Conservation (phyloP, 2,888 invertebrate species). For the Drosophila neotestacea region DNA sequence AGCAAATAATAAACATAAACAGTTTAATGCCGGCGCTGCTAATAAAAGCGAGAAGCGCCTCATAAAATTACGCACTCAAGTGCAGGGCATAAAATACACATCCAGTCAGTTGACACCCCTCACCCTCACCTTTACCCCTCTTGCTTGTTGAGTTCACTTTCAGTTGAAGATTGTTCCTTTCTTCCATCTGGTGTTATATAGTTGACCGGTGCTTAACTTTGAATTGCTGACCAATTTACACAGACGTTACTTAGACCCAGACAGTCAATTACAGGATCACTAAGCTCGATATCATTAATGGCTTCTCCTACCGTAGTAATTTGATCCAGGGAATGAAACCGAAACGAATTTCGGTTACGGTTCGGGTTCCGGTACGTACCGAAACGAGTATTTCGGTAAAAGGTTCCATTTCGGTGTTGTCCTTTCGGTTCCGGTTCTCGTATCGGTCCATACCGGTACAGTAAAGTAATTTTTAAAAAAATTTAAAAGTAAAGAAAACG, state of each 20-base stretch:
- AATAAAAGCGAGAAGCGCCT: conserved; percentile 76
- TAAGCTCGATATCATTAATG: conserved; percentile 8
- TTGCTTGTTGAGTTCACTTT: neutral
- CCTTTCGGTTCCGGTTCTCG: too few relatives aligned
- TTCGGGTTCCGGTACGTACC: too few relatives aligned
- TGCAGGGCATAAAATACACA: conserved; percentile 76
- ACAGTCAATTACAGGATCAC: conserved; percentile 31
- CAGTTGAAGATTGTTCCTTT: conserved; percentile 12
- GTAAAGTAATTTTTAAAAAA: too few relatives aligned
- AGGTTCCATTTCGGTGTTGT: too few relatives aligned
- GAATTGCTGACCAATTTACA: conserved; percentile 67
- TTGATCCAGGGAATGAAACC: too few relatives aligned
- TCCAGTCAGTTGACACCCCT: conserved; percentile 21
- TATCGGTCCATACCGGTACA: too few relatives aligned
- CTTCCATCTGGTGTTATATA: conserved; percentile 20
- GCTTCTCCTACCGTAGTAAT: neutral
- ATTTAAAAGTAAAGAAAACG: too few relatives aligned
- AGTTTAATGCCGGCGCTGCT: conserved; percentile 77
- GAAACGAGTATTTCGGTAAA: too few relatives aligned
- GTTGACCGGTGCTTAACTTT: conserved; percentile 58
- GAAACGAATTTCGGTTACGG: too few relatives aligned
- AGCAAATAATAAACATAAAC: conserved; percentile 83
- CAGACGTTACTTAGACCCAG: conserved; percentile 13
- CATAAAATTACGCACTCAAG: conserved; percentile 80
- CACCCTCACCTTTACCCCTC: neutral